Percentiles rank a stretch among this genome's conserved stretches.
These are phyloP conservation scores for Buceros bicornis DNA, from an alignment of 2,797 vertebrate species.

Conservation along the genomic window DNA sequence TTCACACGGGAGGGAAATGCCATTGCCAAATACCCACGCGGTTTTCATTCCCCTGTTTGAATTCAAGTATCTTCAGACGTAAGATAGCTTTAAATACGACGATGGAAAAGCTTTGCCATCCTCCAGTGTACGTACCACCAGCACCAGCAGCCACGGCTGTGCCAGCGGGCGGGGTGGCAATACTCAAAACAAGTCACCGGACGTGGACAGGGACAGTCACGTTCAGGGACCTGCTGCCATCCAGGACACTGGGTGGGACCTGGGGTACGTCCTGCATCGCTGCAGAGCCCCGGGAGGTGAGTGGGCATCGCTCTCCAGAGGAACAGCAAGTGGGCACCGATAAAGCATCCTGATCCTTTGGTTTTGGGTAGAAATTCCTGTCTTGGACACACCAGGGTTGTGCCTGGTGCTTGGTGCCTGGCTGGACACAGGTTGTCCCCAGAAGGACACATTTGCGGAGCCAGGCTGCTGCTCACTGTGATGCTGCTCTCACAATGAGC, in stretches of 20 bases:
- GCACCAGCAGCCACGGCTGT: background rate
- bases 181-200: background rate
- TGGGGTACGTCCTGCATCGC: too few species aligned
- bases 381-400: fast-evolving
- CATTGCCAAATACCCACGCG: background rate
- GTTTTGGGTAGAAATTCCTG: fast-evolving
- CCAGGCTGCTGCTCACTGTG: background rate
- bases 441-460: fast-evolving
- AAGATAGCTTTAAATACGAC: background rate
- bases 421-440: fast-evolving
- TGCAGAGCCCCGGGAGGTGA: background rate
- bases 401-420: background rate
- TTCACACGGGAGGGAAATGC: background rate
- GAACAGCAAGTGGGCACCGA: background rate
- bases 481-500: fast-evolving
- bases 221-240: background rate
- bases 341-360: fast-evolving
- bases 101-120: background rate
- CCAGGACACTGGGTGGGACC: background rate
- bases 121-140: background rate
- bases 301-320: background rate
- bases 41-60: background rate
- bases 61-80: background rate
- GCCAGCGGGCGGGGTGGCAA: background rate
- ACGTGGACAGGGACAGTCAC: fast-evolving